phyloP scores from a whole-genome alignment of 2,888 invertebrate species.

The Plusia festucae region DNA sequence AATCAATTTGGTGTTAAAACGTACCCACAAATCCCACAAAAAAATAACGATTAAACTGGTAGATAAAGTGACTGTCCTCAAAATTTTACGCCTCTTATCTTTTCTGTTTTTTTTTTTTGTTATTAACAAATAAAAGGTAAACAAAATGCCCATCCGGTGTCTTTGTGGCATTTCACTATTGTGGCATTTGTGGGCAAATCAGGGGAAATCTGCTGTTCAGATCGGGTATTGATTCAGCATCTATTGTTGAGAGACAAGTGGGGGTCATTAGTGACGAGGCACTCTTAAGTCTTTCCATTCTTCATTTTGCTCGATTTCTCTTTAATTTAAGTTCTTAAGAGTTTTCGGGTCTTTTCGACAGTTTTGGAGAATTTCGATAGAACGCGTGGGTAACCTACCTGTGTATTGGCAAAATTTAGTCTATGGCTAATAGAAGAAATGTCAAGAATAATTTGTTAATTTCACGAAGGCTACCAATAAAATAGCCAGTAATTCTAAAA shows the following conservation, averaged over 20 bases:
- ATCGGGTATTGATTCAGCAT: slow-evolving; percentile 37
- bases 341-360: background rate
- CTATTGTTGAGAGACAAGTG: slow-evolving; percentile 54
- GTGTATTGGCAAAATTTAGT: background rate
- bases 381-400: background rate
- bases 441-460: background rate
- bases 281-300: background rate
- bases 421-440: too few relatives aligned
- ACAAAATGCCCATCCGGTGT: slow-evolving; percentile 81
- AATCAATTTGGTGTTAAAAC: background rate
- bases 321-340: slow-evolving; percentile 16
- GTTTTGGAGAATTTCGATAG: background rate
- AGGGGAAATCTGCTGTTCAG: slow-evolving; percentile 54
- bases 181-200: slow-evolving; percentile 31
- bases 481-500: slow-evolving; percentile 9
- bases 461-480: background rate
- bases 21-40: slow-evolving; percentile 24
- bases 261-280: slow-evolving; percentile 33
- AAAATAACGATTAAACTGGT: slow-evolving; percentile 23
- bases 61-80: slow-evolving; percentile 49
- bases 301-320: slow-evolving; percentile 25
- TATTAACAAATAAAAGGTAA: slow-evolving; percentile 80
- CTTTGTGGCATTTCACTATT: slow-evolving; percentile 70
- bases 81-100: slow-evolving; percentile 72
- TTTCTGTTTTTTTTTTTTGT: slow-evolving; percentile 65